Base-by-base conservation (phyloP, 2,113 vertebrate species). In the Uropsilus gracilis region DNA sequence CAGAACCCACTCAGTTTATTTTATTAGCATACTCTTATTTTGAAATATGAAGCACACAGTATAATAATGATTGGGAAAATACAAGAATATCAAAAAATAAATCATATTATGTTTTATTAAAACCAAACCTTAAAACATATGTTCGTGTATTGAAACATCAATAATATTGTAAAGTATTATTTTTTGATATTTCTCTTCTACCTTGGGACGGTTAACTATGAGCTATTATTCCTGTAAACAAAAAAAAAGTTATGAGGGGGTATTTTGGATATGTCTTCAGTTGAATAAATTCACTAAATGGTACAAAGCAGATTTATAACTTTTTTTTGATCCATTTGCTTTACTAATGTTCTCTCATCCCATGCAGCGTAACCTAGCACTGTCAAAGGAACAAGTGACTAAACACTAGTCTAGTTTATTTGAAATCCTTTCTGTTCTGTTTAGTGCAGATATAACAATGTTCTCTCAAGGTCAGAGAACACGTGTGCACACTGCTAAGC, bases 401-500 rank as follows among this genome's bases (percentile, higher is more conserved):
- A 66, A 18, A 22, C 50, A 55, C 50, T 34, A 37, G 12, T 18
- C 63, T 39, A 50, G 1, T 94, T 97, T 95, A 96, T 95, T 50
- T 90, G 32, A 26, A 26, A 13, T 93, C 68, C 59, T 97, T 97
- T 22, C 18, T 48, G 46, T 48, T 48, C 46, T 48, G 12, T 7
- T 55, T 55, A 32, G 11, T 32, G 28, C 61, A 26, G 77, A 90
- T 91, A 82, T 78, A 91, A 17, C 4, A 69, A 2, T 34, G 17
- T 85, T 86, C 32, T 96, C 26, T 96, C 72, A 95, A 96, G 94
- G 91, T 90, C 84, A 94, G 32, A 50, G 7, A 94, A 55, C 90
- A 77, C 83, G 44, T 10, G 34, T 93, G 75, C 32, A 95, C 10
- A 34, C 8, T 34, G 53, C 28, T 90, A 32, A 86, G 39, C 17